These are phyloP conservation scores for Plestiodon gilberti DNA, from an alignment of 2,113 vertebrate species.

Conservation along the genomic window DNA sequence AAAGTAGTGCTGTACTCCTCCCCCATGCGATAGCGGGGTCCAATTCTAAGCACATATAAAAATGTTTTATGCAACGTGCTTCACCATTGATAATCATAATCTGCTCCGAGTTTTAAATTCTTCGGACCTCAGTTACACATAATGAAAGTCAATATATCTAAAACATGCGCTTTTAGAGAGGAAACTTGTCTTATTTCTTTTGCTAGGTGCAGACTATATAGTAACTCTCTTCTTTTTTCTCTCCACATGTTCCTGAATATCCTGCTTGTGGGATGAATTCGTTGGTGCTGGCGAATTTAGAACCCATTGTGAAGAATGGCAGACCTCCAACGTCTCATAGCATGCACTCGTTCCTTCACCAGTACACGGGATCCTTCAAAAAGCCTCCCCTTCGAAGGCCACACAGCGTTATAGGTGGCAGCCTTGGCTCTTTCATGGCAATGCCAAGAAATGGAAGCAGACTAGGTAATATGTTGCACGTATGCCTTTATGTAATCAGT, in stretches of 20 bases:
- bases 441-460: constrained; percentile 95
- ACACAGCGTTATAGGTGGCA: constrained; percentile 94
- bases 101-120: constrained; percentile 28
- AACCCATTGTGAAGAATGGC: constrained; percentile 90
- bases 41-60: no score
- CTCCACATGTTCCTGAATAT: constrained; percentile 69
- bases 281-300: constrained; percentile 74
- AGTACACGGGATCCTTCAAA: constrained; percentile 95
- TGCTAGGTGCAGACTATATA: constrained; percentile 38
- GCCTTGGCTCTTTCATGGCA: constrained; percentile 92
- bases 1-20: no score
- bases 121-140: constrained; percentile 33
- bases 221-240: constrained; percentile 60
- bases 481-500: constrained; percentile 10
- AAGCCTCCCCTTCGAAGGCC: constrained; percentile 92
- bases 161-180: constrained; percentile 36
- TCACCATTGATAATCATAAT: not conserved
- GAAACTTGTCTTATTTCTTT: not conserved
- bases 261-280: constrained; percentile 72
- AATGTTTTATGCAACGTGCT: not conserved
- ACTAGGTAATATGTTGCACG: constrained; percentile 82
- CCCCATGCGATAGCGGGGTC: no score
- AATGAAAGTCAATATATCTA: not conserved
- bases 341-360: constrained; percentile 96
- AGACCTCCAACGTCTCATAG: constrained; percentile 93